Base-by-base conservation (phyloP, 1,140 invertebrate species). In the Vollenhovia emeryi region DNA sequence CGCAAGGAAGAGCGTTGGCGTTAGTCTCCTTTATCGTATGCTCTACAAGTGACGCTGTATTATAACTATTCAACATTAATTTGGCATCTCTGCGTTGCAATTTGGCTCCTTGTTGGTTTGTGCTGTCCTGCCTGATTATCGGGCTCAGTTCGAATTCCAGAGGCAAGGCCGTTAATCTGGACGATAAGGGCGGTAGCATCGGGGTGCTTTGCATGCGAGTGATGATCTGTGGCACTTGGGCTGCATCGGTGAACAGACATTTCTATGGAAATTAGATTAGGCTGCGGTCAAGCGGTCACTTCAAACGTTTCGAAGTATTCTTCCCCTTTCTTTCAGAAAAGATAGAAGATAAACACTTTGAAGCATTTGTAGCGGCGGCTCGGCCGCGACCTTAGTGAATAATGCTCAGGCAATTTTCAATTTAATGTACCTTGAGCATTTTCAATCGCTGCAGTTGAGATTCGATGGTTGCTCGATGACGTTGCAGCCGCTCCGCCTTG, bases 401-500 rank as follows among this genome's bases (percentile, higher is more conserved):
- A 27, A 85, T 24, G 8, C 43, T 48, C 52, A 24, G 50, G 43
- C 2, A 27, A 48, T 55, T 2, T 60, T 33, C 11, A 43, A 62
- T 5, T 74, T 36, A 45, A 87, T 52, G 43, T 91, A 95, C 95
- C 91, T 95, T 95, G 30, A 96, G 91, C 86, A 93, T 91, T 90
- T 95, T 95, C 24, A 96, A 86, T 71, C 95, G 94, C 50, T 95
- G 92, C 55, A 96, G 86, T 75, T 96, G 95, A 15, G 94, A 92
- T 90, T 95, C 95, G n/a, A 96, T 93, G 24, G 93, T 94, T 69
- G 87, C 88, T 87, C 94, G 93, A 78, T 95, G 95, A 84, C 86
- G 92, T 40, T 94, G 92, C 3, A 95, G 89, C 86, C 93, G 93
- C 66, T 93, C 92, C 6, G 91, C 92, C 87, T 91, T 93, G 59